Base-by-base conservation (phyloP, 2,797 vertebrate species). In the Sebastolobus altivelis region DNA sequence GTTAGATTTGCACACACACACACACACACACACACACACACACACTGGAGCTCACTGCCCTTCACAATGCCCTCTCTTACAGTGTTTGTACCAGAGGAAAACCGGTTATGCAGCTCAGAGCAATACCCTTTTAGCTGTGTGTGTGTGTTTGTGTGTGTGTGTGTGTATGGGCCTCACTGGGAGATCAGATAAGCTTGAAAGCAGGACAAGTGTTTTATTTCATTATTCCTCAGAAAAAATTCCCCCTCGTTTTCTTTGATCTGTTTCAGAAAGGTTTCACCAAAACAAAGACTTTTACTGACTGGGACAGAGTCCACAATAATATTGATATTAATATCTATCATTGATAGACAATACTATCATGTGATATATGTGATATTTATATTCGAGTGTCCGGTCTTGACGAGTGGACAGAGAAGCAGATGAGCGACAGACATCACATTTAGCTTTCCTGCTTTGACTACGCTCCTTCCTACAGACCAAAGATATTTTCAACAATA, bases 71-170 rank as follows among this genome's bases (percentile, higher is more conserved):
- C 61, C 38, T 63, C 38, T 75, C 33, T 70, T 40, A 37, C 37
- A 66, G 29, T 49, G 31, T 33, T 52, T 76, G 68, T 62, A 72
- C 38, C 60, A 59, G n/a, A 62, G 54, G 49, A 82, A 87, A 92
- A 93, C 65, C 2, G 29, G 84, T 90, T 85, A 46, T 60, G 60
- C 72, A 55, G 66, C 62, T 86, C 5, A 63, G 31, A 76, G 69
- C 33, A 58, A 31, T 60, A 38, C 7, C 49, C 54, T 40, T 67
- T 67, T 9, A 80, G 33, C 31, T 69, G 3, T 65, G 22, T 76
- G 46, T 61, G 33, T 31, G 25, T 62, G 12, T 61, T 35, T 69
- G 6, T 63, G 22, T 77, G 49, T 63, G 65, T 43, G 14, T 62
- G n/a, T 62, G 25, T 62, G 11, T 12, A 4, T 8, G 2, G 56